Evolutionary conservation across 2,797 vertebrate species (phyloP), one percentile per base, ranked within the genome.

Genomic region (Chanos chanos): DNA sequence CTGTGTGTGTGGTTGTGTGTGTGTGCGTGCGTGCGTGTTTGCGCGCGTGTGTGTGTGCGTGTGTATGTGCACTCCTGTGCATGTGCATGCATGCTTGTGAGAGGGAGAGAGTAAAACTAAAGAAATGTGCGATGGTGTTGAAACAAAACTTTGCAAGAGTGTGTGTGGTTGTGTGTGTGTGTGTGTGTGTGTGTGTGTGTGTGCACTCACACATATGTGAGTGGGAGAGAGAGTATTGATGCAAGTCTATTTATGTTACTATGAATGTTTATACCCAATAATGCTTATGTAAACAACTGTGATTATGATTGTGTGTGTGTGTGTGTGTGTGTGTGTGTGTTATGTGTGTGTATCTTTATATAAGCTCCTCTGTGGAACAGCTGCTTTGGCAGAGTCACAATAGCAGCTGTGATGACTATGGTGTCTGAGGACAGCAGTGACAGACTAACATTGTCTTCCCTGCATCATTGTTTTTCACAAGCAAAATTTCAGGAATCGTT

Each of bases 91-190:
- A 24, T 25, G 24, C 25, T 24, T 25, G 24, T 25, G 24, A 25
- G 24, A 3, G 24, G 3, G 24, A 5, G 24, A 3, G 24, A 25
- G 24, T 3, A 34, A n/a, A n/a, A n/a, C n/a, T n/a, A n/a, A n/a
- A n/a, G n/a, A n/a, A n/a, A 33, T 13, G 33, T 16, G 15, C 18
- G 37, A 1, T n/a, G n/a, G n/a, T n/a, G n/a, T n/a, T n/a, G n/a
- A n/a, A n/a, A n/a, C n/a, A n/a, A n/a, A n/a, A 68, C 53, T 41
- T 64, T 55, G 15, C 30, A 9, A 49, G 27, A 58, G 50, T 41
- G 55, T 60, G 27, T 66, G 18, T 45, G 31, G 44, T 2, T 27
- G 21, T 52, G 27, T 44, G 27, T 52, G 49, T 28, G 47, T 49
- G 25, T 30, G 47, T 30, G 13, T 45, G 21, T 45, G 37, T 40